phyloP scores from a whole-genome alignment of 2,113 vertebrate species.

The Aplodontia rufa region DNA sequence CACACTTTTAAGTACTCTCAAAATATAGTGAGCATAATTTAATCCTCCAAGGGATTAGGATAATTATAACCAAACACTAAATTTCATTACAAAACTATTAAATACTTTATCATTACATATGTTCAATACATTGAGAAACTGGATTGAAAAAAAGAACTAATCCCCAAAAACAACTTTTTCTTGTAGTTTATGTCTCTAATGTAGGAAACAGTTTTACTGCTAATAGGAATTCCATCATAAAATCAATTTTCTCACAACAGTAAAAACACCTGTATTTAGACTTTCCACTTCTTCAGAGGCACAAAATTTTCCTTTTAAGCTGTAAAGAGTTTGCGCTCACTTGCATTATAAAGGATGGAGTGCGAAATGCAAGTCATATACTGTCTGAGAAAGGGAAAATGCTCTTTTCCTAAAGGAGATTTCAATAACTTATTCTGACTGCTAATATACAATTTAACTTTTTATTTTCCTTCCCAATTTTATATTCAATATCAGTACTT shows the following conservation, averaged over 20 bases:
- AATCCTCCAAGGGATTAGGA: neutral
- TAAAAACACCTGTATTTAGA: neutral
- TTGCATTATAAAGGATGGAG: neutral
- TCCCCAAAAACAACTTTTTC: neutral
- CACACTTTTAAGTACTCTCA: conserved; percentile 21
- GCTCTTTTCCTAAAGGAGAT: neutral
- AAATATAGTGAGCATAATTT: conserved; percentile 6
- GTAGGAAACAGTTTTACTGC: neutral
- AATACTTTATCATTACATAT: neutral
- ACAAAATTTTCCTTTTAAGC: neutral
- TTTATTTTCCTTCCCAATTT: neutral
- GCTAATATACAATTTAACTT: conserved; percentile 29
- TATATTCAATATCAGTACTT: neutral
- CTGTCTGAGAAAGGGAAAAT: neutral
- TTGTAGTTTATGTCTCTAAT: neutral
- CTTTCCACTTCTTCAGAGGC: neutral
- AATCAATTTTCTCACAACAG: neutral
- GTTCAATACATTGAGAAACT: neutral
- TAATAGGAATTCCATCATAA: neutral
- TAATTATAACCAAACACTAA: conserved; percentile 17
- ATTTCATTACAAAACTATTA: conserved; percentile 29
- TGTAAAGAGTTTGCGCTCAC: neutral
- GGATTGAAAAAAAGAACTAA: neutral
- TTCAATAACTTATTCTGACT: neutral
- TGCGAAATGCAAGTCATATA: neutral